A percentile compares a stretch with the other conserved stretches of the same genome.
Conservation (phyloP, 2,797 vertebrate genomes). For the Clarias pachynema region DNA sequence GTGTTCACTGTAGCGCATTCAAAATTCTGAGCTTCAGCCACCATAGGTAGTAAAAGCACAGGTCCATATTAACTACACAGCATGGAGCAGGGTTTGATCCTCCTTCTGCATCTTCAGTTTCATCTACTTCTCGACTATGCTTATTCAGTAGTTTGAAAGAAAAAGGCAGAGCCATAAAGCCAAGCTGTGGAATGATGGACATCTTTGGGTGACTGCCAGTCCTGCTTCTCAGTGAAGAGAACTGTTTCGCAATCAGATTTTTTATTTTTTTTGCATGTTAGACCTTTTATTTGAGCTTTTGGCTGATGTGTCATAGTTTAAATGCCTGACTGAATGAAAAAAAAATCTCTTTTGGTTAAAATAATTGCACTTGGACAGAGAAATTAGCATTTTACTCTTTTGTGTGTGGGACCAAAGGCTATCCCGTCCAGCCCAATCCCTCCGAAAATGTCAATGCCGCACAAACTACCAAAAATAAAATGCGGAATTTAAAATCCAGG, state of each 20-base stretch:
- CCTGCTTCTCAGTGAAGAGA: background rate
- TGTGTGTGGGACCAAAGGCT: too few species aligned
- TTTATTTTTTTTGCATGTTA: background rate
- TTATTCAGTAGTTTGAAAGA: conserved; percentile 20
- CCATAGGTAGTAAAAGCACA: conserved; percentile 5
- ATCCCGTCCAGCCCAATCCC: too few species aligned
- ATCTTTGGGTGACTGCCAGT: background rate
- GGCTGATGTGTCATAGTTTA: background rate
- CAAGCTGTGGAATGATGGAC: conserved; percentile 1
- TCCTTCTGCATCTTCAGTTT: background rate
- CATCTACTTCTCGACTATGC: background rate
- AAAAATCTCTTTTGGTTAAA: background rate
- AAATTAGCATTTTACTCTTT: too few species aligned
- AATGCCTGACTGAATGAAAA: background rate
- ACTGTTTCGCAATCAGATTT: background rate
- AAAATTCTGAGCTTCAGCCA: background rate
- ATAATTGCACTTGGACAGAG: background rate
- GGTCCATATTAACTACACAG: conserved; percentile 46
- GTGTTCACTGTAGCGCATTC: conserved; percentile 19
- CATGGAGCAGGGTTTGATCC: conserved; percentile 20
- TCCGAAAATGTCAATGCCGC: too few species aligned
- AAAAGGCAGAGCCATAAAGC: conserved; percentile 7
- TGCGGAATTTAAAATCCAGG: too few species aligned
- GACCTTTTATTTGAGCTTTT: background rate
- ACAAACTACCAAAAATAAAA: too few species aligned